These are phyloP conservation scores for Narcine bancroftii DNA, from an alignment of 2,113 vertebrate genomes.

Conservation along the genomic window DNA sequence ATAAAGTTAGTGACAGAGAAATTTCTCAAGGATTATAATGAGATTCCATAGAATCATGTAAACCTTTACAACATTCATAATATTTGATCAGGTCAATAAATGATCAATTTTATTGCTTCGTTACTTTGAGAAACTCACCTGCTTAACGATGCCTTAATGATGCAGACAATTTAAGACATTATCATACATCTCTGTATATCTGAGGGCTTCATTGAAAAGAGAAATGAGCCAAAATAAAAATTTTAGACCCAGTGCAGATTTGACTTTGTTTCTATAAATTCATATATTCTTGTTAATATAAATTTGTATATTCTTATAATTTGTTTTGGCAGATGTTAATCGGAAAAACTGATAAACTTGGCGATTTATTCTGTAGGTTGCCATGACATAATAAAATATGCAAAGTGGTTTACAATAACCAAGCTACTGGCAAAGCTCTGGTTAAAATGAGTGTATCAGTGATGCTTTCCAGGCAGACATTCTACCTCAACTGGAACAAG, in stretches of 20 bases:
- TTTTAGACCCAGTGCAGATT: background rate
- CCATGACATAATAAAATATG: background rate
- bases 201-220: background rate
- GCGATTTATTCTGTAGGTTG: background rate
- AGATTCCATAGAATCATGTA: background rate
- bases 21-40: background rate
- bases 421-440: no score
- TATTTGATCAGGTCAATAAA: constrained; percentile 7
- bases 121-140: background rate
- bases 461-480: background rate
- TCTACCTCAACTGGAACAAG: background rate
- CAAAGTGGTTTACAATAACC: background rate
- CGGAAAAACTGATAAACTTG: background rate
- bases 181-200: background rate
- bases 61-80: background rate
- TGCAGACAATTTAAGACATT: background rate
- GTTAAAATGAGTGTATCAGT: background rate
- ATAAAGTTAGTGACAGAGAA: background rate
- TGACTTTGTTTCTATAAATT: background rate
- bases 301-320: background rate
- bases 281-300: background rate
- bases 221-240: background rate
- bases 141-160: constrained; percentile 3
- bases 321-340: background rate
- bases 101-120: background rate